Percentiles rank a stretch among this genome's conserved stretches.
These are phyloP conservation scores for Elysia crispata DNA, from an alignment of 2,888 invertebrate species.

Conservation along the genomic window DNA sequence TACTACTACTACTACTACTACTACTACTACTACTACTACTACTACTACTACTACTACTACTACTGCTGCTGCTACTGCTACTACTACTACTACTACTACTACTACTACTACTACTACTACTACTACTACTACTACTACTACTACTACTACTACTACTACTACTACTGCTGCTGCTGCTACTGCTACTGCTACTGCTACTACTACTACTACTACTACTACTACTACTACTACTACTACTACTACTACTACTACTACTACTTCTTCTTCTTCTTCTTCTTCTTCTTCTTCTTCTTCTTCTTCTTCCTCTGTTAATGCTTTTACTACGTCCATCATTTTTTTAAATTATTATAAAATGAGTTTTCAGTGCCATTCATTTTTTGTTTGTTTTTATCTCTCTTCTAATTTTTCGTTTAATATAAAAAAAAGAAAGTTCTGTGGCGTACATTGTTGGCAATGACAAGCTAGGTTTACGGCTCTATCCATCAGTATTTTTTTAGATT, in stretches of 20 bases:
- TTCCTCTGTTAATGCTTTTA: not conserved
- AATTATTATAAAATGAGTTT: too few relatives aligned
- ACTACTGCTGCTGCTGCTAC: not conserved
- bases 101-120: not conserved
- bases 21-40: conserved; percentile 20
- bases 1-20: conserved; percentile 28
- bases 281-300: not conserved
- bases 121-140: not conserved
- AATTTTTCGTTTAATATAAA: too few relatives aligned
- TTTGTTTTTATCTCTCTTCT: too few relatives aligned
- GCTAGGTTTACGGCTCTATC: too few relatives aligned
- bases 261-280: not conserved
- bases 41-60: conserved; percentile 1
- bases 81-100: conserved; percentile 3
- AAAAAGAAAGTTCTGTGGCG: too few relatives aligned
- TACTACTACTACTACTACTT: not conserved
- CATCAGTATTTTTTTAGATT: too few relatives aligned
- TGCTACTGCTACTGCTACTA: not conserved
- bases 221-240: not conserved
- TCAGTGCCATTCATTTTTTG: not conserved
- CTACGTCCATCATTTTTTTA: too few relatives aligned
- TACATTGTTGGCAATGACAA: too few relatives aligned
- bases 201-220: not conserved
- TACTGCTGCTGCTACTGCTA: not conserved
- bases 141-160: not conserved